Conservation (phyloP, 2,888 invertebrate species). For the Drosophila acutilabella region DNA sequence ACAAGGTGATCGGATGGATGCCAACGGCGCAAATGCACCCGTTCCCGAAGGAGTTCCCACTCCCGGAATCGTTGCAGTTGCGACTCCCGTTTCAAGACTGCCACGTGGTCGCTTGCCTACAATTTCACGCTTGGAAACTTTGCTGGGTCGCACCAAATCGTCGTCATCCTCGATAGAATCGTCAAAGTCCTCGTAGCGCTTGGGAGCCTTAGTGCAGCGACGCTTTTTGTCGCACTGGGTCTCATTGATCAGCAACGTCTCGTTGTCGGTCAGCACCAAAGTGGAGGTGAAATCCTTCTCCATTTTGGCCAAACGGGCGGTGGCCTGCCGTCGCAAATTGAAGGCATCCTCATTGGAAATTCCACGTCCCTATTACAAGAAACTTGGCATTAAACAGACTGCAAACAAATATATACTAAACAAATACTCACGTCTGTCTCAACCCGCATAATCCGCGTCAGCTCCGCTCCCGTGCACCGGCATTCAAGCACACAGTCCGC, state of each 20-base stretch:
- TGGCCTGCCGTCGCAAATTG: constrained; percentile 83
- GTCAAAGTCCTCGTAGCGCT: constrained; percentile 87
- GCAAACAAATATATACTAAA: too few relatives aligned
- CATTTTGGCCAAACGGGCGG: constrained; percentile 87
- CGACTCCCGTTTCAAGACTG: constrained; percentile 11
- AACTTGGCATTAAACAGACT: background rate
- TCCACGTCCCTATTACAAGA: constrained; percentile 71
- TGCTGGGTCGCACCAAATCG: constrained; percentile 35
- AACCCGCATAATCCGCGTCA: constrained; percentile 81
- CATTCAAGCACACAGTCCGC: constrained; percentile 86
- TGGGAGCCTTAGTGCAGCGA: constrained; percentile 87
- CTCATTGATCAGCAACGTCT: constrained; percentile 88
- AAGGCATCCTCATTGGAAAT: constrained; percentile 84
- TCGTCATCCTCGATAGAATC: constrained; percentile 78
- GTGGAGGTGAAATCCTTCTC: constrained; percentile 91
- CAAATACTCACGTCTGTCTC: constrained; percentile 79
- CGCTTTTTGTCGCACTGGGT: constrained; percentile 85
- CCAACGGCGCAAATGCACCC: background rate
- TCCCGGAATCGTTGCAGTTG: background rate
- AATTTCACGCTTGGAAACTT: constrained; percentile 30
- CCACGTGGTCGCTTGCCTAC: constrained; percentile 6
- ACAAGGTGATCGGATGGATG: constrained; percentile 38
- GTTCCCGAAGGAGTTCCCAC: background rate
- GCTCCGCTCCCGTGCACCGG: constrained; percentile 82
- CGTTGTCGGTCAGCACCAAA: constrained; percentile 88